Evolutionary conservation across 2,113 vertebrate species (phyloP), one percentile per base, ranked within the genome.

Genomic region (Corydoras maculifer): DNA sequence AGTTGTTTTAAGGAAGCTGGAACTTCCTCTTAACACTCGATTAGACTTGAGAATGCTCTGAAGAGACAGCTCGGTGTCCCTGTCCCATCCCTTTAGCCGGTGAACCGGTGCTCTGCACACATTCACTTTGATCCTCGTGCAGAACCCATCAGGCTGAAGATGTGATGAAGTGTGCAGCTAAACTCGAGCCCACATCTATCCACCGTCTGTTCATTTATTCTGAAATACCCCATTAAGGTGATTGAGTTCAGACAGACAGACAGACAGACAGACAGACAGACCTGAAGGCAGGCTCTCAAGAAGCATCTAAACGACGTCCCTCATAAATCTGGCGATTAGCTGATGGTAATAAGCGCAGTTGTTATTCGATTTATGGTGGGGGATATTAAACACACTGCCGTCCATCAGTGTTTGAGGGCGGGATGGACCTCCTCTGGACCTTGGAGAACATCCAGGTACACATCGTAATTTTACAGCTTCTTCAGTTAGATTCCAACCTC

Each of bases 331-430:
- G 57, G 48, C 55, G 48, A 57, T 73, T 62, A 35, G 62, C 63
- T 69, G 35, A 69, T 74, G 65, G 51, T 70, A 64, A 76, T 78
- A 72, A 75, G 73, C 8, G 48, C 55, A 12, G 61, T 32, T 55
- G n/a, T 65, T 43, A 68, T 73, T 69, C 61, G n/a, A 81, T 79
- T 72, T 72, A 75, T 65, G 61, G 67, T 30, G 54, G n/a, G 14
- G 25, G 9, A n/a, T 65, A 13, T 55, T 65, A 64, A 75, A 55
- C 58, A 48, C 9, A 43, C 7, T 8, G n/a, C 30, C 66, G 55
- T 68, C 51, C 54, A 12, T n/a, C 12, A 62, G 18, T 15, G 29
- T 15, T 32, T 31, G 31, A 25, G 31, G 51, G 60, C 9, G 18
- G 14, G 25, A 12, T 65, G 59, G 25, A 49, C 15, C 48, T 43